These are phyloP conservation scores for Phoxinus phoxinus DNA, from an alignment of 2,113 vertebrate species.

Conservation along the genomic window DNA sequence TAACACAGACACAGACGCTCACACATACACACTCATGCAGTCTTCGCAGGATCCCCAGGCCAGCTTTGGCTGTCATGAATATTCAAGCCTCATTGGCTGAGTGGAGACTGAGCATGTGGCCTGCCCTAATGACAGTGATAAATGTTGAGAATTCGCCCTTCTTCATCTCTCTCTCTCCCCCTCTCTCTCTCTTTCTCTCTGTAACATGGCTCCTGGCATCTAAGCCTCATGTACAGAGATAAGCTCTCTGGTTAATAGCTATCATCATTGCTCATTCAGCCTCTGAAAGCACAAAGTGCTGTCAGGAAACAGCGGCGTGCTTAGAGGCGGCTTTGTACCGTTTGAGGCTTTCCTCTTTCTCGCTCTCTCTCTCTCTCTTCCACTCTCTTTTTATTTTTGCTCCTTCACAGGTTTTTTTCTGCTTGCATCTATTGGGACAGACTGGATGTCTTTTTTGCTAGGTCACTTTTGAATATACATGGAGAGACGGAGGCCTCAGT, in stretches of 20 bases:
- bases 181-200: slow-evolving; percentile 35
- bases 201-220: slow-evolving; percentile 58
- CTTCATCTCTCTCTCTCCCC: slow-evolving; percentile 37
- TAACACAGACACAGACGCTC: slow-evolving; percentile 5
- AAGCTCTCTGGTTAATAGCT: slow-evolving; percentile 63
- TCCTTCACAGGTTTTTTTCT: neutral
- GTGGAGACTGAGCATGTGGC: slow-evolving; percentile 54
- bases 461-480: slow-evolving; percentile 31
- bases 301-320: slow-evolving; percentile 55
- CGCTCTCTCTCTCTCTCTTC: slow-evolving; percentile 33
- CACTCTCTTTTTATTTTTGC: slow-evolving; percentile 21
- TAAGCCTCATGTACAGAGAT: slow-evolving; percentile 59
- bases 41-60: slow-evolving; percentile 55
- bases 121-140: slow-evolving; percentile 76
- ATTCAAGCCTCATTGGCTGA: slow-evolving; percentile 63
- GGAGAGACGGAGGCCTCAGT: neutral
- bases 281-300: slow-evolving; percentile 59
- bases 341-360: slow-evolving; percentile 44
- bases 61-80: slow-evolving; percentile 59
- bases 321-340: slow-evolving; percentile 48
- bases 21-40: slow-evolving; percentile 33
- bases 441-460: neutral
- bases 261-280: slow-evolving; percentile 61
- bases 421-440: slow-evolving; percentile 8
- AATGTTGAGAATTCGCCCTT: slow-evolving; percentile 72